A percentile compares a stretch with the other conserved stretches of the same genome.
Conservation (phyloP, 2,888 invertebrate genomes). For the Andricus curvator region DNA sequence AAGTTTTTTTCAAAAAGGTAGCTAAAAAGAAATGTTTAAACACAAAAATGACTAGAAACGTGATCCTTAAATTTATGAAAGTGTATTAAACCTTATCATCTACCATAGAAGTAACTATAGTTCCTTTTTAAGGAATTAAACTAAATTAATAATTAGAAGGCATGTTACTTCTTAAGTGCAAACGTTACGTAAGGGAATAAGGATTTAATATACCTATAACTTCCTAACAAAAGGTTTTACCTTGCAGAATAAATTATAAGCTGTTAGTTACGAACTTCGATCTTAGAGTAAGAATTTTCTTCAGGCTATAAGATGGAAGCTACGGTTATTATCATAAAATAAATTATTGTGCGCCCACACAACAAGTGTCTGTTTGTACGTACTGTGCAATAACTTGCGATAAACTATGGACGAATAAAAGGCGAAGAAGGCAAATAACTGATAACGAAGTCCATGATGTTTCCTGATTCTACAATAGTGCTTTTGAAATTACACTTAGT, state of each 20-base stretch:
- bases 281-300: conserved; percentile 29
- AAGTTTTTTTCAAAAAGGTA: no score
- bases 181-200: not conserved
- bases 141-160: not conserved
- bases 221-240: conserved; percentile 7
- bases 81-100: not conserved
- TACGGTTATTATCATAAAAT: conserved; percentile 59
- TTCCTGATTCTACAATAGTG: conserved; percentile 32
- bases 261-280: conserved; percentile 22
- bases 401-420: conserved; percentile 32
- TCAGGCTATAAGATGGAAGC: conserved; percentile 21
- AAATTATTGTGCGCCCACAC: conserved; percentile 55
- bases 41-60: no score
- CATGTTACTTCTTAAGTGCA: not conserved
- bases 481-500: not conserved
- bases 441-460: conserved; percentile 25
- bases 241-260: not conserved
- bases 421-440: conserved; percentile 32
- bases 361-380: conserved; percentile 12
- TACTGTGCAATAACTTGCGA: conserved; percentile 30
- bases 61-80: no score
- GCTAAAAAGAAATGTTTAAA: no score
- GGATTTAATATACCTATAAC: not conserved
- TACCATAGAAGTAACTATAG: not conserved
- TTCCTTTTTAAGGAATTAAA: not conserved